Percentiles rank a stretch among this genome's conserved stretches.
Conservation (phyloP, 1,140 invertebrate genomes). For the Drosophila guanche region DNA sequence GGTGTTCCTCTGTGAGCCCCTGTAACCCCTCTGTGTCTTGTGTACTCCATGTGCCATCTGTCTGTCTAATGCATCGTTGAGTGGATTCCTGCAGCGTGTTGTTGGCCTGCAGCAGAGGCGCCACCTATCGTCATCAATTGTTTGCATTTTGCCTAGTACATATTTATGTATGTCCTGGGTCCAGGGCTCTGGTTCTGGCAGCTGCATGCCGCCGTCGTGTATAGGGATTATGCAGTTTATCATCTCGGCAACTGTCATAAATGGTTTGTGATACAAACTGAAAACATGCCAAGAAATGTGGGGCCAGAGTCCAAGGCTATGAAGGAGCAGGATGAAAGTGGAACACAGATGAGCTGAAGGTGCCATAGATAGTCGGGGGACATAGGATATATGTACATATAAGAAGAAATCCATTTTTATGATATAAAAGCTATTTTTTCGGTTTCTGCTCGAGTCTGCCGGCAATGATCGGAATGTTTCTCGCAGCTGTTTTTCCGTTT, state of each 20-base stretch:
- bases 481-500: constrained; percentile 24
- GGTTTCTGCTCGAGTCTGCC: too few relatives aligned
- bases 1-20: neutral
- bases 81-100: constrained; percentile 3
- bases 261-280: constrained; percentile 29
- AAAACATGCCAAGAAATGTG: neutral
- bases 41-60: constrained; percentile 19
- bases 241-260: constrained; percentile 30
- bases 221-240: constrained; percentile 30
- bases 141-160: constrained; percentile 16
- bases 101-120: constrained; percentile 5
- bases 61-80: constrained; percentile 49
- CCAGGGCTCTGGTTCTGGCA: constrained; percentile 1
- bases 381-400: too few relatives aligned
- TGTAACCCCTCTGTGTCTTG: constrained; percentile 1
- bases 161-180: constrained; percentile 9
- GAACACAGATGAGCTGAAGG: too few relatives aligned
- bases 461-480: neutral
- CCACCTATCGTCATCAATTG: constrained; percentile 27
- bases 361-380: too few relatives aligned
- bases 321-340: too few relatives aligned
- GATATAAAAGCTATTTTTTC: neutral
- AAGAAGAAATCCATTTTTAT: neutral
- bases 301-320: too few relatives aligned
- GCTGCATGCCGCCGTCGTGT: constrained; percentile 7